Evolutionary conservation across 2,888 invertebrate species (phyloP), one percentile per base, ranked within the genome.

Genomic region (Drosophila nr. perissopoda): DNA sequence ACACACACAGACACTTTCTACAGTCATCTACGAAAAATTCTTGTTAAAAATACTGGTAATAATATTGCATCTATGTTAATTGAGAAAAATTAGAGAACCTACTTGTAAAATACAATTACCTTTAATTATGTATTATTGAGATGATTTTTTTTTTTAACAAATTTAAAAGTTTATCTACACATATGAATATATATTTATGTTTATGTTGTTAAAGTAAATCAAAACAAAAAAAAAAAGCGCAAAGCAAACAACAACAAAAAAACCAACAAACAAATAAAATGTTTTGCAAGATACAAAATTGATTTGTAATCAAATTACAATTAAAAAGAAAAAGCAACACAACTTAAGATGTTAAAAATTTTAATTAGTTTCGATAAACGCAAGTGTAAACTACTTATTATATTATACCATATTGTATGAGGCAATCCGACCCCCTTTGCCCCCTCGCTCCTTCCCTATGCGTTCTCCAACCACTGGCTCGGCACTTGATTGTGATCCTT

Each of bases 291-390:
- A 70, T 52, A 70, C 25, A 69, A 64, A 64, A 76, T 83, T 68
- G 70, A 82, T 85, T 87, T 89, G 89, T 90, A 90, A 90, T 90
- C 63, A 67, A 90, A 90, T 91, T 90, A 89, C 89, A 90, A 75
- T 76, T 71, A 72, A 76, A 73, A 78, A 78, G 70, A 68, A 21
- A 45, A 16, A 4, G 4, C 45, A 25, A 25, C 45, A 45, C 65
- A 75, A 69, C 25, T 64, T 51, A 68, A 59, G 38, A 59, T 75
- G 79, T 78, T 75, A 67, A 29, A 69, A 64, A 56, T 40, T 71
- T 80, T 71, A 71, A 76, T 66, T 76, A 69, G 62, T 58, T 80
- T 61, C 52, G 33, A 18, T 18, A 59, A 54, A 36, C 27, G 62
- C 27, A 65, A 60, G 40, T 58, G 21, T 58, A 54, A 53, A 34